Evolutionary conservation across 1,140 invertebrate genomes (phyloP), one percentile per base, ranked within the genome.

Genomic region (Cotesia vestalis): DNA sequence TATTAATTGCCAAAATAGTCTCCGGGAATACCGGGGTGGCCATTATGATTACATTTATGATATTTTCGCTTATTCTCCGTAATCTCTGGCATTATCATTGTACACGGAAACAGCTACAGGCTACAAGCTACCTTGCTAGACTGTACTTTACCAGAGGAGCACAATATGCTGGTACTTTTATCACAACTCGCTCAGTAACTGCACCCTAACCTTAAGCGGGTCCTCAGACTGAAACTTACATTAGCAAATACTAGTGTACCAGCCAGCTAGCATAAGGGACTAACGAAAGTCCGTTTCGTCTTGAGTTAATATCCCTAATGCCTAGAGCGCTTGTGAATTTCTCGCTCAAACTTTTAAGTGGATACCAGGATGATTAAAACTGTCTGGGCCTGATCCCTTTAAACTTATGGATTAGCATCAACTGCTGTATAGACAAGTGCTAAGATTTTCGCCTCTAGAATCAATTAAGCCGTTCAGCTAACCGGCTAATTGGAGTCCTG

Each of bases 391-490:
- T 27, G 27, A 27, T 27, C 71, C 71, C 67, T 70, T 62, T 20
- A 64, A 60, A 68, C 68, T 70, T 66, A 35, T 71, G 36, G 27
- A 60, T 62, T 68, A 36, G 70, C 71, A 73, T 70, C 59, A 52
- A 66, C 34, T 64, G 66, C 55, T 71, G 71, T 34, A 46, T 63
- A 20, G 70, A 66, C 55, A 66, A 27, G 59, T 60, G 76, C 68
- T 77, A 80, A 83, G 83, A 83, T 85, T 84, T 80, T 74, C 81
- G 75, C 77, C 77, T 73, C 79, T 73, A 77, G 79, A 83, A 81
- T 85, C 83, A 83, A 85, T 85, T 85, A 84, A 78, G 72, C 78
- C 74, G 78, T 66, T 75, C 80, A 79, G 74, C 77, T 79, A 80
- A 79, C 80, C 82, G 76, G 38, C 75, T 85, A 84, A 84, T 85